Base-by-base conservation (phyloP, 2,888 invertebrate genomes). In the Acanthococcus lagerstroemiae region DNA sequence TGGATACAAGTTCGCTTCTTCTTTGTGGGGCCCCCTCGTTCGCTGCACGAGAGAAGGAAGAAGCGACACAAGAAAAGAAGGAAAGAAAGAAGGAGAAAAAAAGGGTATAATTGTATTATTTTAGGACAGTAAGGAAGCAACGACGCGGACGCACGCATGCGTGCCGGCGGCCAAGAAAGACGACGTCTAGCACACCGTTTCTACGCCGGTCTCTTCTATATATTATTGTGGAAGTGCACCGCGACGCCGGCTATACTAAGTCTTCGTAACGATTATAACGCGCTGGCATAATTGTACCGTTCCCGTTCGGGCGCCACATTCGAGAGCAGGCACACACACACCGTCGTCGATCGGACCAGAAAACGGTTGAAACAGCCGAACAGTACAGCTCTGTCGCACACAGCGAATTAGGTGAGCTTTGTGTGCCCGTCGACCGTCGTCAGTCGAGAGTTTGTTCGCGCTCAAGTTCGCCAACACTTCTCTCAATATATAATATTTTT, bases 161-260 rank as follows among this genome's bases (percentile, higher is more conserved):
- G 58, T 58, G 58, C 25, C 7, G 21, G 58, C 37, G 22, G 26
- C 30, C 30, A 56, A 56, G 56, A 45, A 58, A 58, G 58, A 58
- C 58, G 45, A 22, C 58, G 56, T 58, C 44, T 44, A 58, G 58
- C 26, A 30, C 15, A 55, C 21, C 25, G 58, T n/a, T 58, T 25
- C 45, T 58, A 58, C 58, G 58, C 58, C 58, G 58, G 58, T 58
- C 45, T 45, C 37, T 24, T 58, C 58, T 45, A 58, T 25, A 30
- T 30, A 55, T 30, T 55, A 55, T 55, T 30, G 55, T 55, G 45
- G 58, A 58, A 58, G 58, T 58, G 58, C 58, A 58, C 58, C 58
- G 58, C 58, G 58, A 58, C 58, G 58, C 58, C 58, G 58, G 58
- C 58, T 58, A 58, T 45, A 58, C 58, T 58, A 58, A 58, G 58